These are phyloP conservation scores for Sebastes paucispinis DNA, from an alignment of 2,797 vertebrate species.

Conservation along the genomic window DNA sequence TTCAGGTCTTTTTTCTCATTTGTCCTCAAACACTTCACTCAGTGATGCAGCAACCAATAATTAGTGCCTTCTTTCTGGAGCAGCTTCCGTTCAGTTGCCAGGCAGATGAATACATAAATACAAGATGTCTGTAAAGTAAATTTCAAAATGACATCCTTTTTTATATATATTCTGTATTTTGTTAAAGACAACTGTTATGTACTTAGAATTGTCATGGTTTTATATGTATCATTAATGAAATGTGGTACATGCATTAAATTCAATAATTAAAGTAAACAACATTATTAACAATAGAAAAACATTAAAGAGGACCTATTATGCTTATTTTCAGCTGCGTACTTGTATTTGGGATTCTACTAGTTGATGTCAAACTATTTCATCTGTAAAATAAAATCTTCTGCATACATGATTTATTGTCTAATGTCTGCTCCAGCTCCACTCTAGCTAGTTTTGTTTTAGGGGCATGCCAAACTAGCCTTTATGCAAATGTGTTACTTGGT, in stretches of 20 bases:
- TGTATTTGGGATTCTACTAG: fast-evolving
- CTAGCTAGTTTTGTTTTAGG: no score
- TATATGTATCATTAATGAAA: not conserved
- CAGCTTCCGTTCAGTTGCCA: constrained; percentile 65
- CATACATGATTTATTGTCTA: no score
- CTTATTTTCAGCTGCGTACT: no score
- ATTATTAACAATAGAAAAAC: not conserved
- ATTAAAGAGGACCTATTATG: no score
- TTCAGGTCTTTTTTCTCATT: constrained; percentile 59
- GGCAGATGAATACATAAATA: constrained; percentile 57
- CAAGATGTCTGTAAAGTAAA: not conserved
- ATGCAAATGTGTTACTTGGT: no score
- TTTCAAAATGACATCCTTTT: not conserved
- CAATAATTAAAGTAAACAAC: not conserved
- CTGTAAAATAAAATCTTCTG: no score
- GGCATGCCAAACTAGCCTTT: fast-evolving
- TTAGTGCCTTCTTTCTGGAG: constrained; percentile 49
- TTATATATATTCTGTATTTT: not conserved
- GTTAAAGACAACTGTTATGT: not conserved
- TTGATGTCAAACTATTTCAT: no score
- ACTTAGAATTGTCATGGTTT: not conserved
- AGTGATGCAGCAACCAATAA: constrained; percentile 64
- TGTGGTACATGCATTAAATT: fast-evolving
- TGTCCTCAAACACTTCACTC: constrained; percentile 51
- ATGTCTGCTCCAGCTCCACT: no score